phyloP scores from a whole-genome alignment of 2,888 invertebrate species.

The Hypomecis atomaria region DNA sequence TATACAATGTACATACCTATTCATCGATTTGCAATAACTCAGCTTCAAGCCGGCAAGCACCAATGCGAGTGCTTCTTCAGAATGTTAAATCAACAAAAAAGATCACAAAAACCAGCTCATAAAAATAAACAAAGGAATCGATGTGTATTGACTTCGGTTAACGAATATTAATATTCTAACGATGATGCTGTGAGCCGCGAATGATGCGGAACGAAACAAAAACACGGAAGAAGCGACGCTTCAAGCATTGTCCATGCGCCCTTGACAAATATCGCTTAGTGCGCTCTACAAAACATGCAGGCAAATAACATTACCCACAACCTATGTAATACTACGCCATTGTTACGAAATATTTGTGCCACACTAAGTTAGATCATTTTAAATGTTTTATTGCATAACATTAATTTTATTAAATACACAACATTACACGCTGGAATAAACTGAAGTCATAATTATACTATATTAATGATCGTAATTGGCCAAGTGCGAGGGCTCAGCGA shows the following conservation, averaged over 20 bases:
- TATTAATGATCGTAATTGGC: too few species aligned
- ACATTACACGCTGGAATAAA: too few species aligned
- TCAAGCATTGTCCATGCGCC: slow-evolving; percentile 72
- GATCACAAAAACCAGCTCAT: slow-evolving; percentile 51
- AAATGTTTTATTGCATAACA: too few species aligned
- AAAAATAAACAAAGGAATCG: slow-evolving; percentile 60
- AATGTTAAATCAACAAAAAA: slow-evolving; percentile 53
- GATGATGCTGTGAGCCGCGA: slow-evolving; percentile 62
- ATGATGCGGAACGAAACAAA: slow-evolving; percentile 73
- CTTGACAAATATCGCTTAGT: slow-evolving; percentile 63
- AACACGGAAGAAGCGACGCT: slow-evolving; percentile 74
- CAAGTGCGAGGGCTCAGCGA: too few species aligned
- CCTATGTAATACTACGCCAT: background rate
- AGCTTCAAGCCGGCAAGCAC: slow-evolving; percentile 48
- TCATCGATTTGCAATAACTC: slow-evolving; percentile 30
- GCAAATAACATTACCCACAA: slow-evolving; percentile 34
- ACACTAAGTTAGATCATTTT: too few species aligned
- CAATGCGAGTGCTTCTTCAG: slow-evolving; percentile 42
- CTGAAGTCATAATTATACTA: too few species aligned
- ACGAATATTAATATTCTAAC: slow-evolving; percentile 77
- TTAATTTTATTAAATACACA: too few species aligned
- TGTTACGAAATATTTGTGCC: too few species aligned
- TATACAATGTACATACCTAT: background rate
- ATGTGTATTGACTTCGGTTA: slow-evolving; percentile 52
- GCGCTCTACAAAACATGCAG: slow-evolving; percentile 30